Base-by-base conservation (phyloP, 2,113 vertebrate genomes). In the Dissostichus mawsoni region DNA sequence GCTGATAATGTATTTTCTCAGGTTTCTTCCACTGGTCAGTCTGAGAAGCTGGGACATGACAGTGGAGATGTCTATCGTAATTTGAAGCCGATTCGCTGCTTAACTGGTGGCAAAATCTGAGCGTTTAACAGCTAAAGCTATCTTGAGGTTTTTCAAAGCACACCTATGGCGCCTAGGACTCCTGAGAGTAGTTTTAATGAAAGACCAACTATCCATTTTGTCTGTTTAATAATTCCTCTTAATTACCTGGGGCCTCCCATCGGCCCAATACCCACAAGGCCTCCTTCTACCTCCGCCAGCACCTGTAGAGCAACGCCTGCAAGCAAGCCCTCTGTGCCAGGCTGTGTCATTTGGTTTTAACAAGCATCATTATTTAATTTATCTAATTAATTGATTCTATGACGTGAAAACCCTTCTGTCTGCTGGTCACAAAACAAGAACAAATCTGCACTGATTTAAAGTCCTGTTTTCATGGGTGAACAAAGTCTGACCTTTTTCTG, bases 191-290 rank as follows among this genome's bases (percentile, higher is more conserved):
- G 41, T 62, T 73, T 78, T 77, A 80, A 79, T 72, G 74, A 82
- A 62, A 58, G 69, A 74, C 45, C 2, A 14, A 69, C 69, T 50
- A 64, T 80, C 71, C 18, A 58, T 66, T 76, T 50, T 58, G 69
- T 77, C 52, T 55, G 61, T 68, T 58, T 74, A 44, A 47, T 74
- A 84, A 82, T 86, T 80, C 47, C 58, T 48, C 29, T 47, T 82
- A 84, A 86, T 87, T 80, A 80, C 75, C 83, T 2, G 56, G 76
- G 74, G 62, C 74, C 61, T 74, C 20, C 33, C 69, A 68, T 47
- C 12, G 8, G 25, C 55, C 50, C 12, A 12, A 65, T 44, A 63
- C 78, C 69, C 29, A 50, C 36, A 36, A 72, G 75, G 50, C 29
- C 3, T 62, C 52, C 48, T 72, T 2, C 57, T 20, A 62, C 66